Base-by-base conservation (phyloP, 2,888 invertebrate genomes). In the Chrysina gloriosa region DNA sequence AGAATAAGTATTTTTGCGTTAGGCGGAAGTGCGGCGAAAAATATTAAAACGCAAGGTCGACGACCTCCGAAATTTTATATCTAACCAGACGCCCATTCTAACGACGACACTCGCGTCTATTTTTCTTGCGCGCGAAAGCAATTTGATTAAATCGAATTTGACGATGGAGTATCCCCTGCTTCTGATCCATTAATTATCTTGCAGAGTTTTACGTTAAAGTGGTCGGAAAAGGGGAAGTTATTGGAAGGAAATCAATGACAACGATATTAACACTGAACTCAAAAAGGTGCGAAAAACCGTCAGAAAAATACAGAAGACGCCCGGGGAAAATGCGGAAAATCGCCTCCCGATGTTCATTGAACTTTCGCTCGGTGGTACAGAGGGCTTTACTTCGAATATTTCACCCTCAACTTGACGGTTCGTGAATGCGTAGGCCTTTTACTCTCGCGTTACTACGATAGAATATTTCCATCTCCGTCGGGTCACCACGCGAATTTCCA, bases 351-450 rank as follows among this genome's bases (percentile, higher is more conserved):
- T 58, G 58, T 58, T 58, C 58, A 39, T 58, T 58, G 58, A 58
- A 58, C 58, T 39, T 39, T 25, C 11, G 7, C 3, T 5, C 58
- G 25, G 27, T 27, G 50, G n/a, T n/a, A n/a, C 29, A 29, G 29
- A 23, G 39, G 21, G 14, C 21, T 54, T 39, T 16, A 25, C 14
- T 25, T 36, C 58, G 25, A 58, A 58, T 58, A 58, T 58, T 58
- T 58, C 39, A 58, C 58, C 58, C 58, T n/a, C 25, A 39, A 39
- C 25, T 42, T 39, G 58, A 39, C 39, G 42, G 23, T 58, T 25
- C 25, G 39, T 23, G 27, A 58, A 23, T 39, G 58, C 58, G 58
- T 58, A 58, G 58, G 58, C 58, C 58, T 58, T 58, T 58, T 39
- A 58, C 58, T 58, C 58, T 58, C 58, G 39, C 9, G 7, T 39